Evolutionary conservation across 2,797 vertebrate genomes (phyloP), one percentile per base, ranked within the genome.

Genomic region (Merluccius polli): DNA sequence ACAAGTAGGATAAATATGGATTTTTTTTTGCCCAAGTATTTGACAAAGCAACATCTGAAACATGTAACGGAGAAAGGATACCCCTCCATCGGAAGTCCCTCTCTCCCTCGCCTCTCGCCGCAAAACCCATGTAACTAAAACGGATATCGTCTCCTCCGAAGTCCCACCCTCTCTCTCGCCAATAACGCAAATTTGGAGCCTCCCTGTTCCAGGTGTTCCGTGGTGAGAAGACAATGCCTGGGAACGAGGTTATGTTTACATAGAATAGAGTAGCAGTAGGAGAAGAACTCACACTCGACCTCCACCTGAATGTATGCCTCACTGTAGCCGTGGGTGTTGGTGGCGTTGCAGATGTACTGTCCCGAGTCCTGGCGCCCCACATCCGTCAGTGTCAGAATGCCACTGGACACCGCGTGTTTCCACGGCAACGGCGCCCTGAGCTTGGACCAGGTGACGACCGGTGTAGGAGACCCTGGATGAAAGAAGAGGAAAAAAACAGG

Each of bases 301-400:
- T 99, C 95, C 75, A 99, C 92, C 77, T 94, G 88, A 16, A 95
- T 32, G 35, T 95, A 97, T 48, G 90, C 93, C 85, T 99, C 96
- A 0, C 94, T 88, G 44, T 87, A 94, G 30, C 98, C 97, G 0
- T 85, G 69, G 0, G 92, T 41, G 82, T 93, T 99, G 75, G 94
- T 97, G 36, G 97, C 97, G 0, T 99, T 98, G 84, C 98, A 99
- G 93, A 99, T 98, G 89, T 98, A 99, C 81, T 98, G 95, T 35
- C 98, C 98, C 0, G 97, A 98, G 90, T 99, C 98, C 85, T 99
- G 98, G 77, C 96, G 96, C 0, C 96, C 97, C 0, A 95, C 94
- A 0, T 88, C 91, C 27, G 91, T 95, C 87, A 99, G 94, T 21
- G 95, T 90, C 82, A 99, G 89, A 9, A 85, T 93, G 73, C 94